Evolutionary conservation across 2,113 vertebrate species (phyloP), one percentile per base, ranked within the genome.

Genomic region (Siphamia tubifer): DNA sequence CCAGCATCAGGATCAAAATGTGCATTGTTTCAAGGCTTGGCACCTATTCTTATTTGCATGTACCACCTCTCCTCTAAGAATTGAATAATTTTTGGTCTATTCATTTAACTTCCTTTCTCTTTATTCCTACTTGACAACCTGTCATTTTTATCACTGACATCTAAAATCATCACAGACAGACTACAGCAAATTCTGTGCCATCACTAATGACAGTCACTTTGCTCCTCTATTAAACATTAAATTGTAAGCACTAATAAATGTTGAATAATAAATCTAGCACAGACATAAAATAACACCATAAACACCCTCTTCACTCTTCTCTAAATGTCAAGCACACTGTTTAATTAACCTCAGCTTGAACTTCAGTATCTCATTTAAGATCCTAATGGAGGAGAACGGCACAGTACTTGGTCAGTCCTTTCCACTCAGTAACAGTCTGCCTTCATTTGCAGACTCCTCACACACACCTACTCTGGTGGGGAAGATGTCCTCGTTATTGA

Each of bases 401-500:
- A 2, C 13, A 39, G 52, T 27, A 10, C 72, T 1, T 31, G 0
- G 44, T 34, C 67, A 45, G 39, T 40, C 39, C 5, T 63, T 32
- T 27, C 21, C 12, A 52, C 43, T 49, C 52, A 32, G 49, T 44
- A 52, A 44, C 39, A 6, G 65, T 68, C 68, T 45, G 32, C 28
- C 21, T 48, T 65, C 28, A 47, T 69, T 54, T 57, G 25, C 5
- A 21, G 35, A 65, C 48, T 68, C 40, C 67, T 67, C 64, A 90
- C 95, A 92, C 88, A 94, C 91, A 99, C 97, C 97, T 88, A 98
- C 93, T 76, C 95, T 94, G 16, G 97, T 99, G 78, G 97, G 97
- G 80, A 99, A 99, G 89, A 97, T 94, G 10, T 96, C 91, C 79
- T 99, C 97, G 0, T 99, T 95, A 56, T 99, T 99, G 81, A 99